These are phyloP conservation scores for Mesocentrotus franciscanus DNA, from an alignment of 53 echinoderm and acorn worm genomes.

Conservation along the genomic window DNA sequence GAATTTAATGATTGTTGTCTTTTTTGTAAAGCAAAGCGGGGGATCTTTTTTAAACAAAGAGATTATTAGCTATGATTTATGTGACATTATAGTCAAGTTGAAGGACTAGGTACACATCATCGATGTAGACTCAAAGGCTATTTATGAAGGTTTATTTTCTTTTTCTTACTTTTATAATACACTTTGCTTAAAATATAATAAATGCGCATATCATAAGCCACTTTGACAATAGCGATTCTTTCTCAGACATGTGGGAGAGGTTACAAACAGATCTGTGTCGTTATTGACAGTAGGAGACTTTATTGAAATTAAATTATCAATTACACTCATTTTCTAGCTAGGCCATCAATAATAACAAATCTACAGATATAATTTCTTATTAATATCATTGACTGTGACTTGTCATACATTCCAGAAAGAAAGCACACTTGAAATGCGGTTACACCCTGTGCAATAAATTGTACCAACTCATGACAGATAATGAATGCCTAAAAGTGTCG, in stretches of 20 bases:
- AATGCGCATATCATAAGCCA: background rate
- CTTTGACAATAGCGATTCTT: background rate
- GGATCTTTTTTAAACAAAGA: background rate
- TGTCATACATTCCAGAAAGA: background rate
- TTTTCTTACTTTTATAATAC: background rate
- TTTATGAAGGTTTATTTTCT: background rate
- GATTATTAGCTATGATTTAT: background rate
- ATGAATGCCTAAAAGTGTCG: background rate
- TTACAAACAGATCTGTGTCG: background rate
- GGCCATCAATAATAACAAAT: background rate
- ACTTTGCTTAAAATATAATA: background rate
- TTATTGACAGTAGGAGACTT: background rate
- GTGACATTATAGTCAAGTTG: background rate
- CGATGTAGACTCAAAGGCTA: background rate
- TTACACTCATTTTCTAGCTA: background rate
- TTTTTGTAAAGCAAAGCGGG: conserved; percentile 30
- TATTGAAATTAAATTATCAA: background rate
- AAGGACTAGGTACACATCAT: background rate
- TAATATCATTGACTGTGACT: background rate
- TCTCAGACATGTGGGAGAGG: background rate
- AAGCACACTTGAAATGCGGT: background rate
- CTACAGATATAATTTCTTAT: too few relatives aligned
- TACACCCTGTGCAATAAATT: background rate
- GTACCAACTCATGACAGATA: background rate
- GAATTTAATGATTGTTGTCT: background rate